Base-by-base conservation (phyloP, 2,797 vertebrate species). In the Knipowitschia caucasica region DNA sequence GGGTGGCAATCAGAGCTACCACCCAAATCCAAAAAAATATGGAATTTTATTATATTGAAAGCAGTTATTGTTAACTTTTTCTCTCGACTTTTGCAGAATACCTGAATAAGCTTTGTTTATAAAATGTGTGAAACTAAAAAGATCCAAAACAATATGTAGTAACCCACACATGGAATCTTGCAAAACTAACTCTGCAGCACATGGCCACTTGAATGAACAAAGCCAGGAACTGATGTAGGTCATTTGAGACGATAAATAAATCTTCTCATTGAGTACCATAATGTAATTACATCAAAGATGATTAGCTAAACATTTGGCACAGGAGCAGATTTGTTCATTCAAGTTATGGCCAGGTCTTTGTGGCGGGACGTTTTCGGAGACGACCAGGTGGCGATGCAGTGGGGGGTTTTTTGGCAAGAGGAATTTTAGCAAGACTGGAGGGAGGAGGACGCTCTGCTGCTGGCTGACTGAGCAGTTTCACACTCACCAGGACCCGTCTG, bases 351-450 rank as follows among this genome's bases (percentile, higher is more conserved):
- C 75, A 73, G 64, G 72, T 79, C 63, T 60, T 64, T 3, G 63
- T 52, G 59, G 69, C 50, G 71, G 67, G 71, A 69, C 66, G 67
- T 77, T 60, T 66, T 65, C 68, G 69, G 67, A 71, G 66, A 64
- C 62, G 62, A 76, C 69, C 87, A 86, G 84, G 83, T 86, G 81
- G 83, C 70, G 25, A 62, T 84, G 62, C 77, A 61, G 78, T 70
- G 59, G 82, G 80, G 74, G 68, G 64, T 61, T 74, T 68, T 83
- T 86, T 80, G 81, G 29, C 82, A 77, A 64, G 66, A 77, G 70
- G 62, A 2, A n/a, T 55, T 54, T 74, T 59, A 73, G 69, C 38
- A 56, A 82, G 77, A 81, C 80, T 71, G 47, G 74, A 79, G 64
- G 73, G 62, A 74, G 69, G 67, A 67, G 77, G 67, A 73, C 57